Conservation (phyloP, 2,888 invertebrate genomes). For the Drosophila neonasuta region DNA sequence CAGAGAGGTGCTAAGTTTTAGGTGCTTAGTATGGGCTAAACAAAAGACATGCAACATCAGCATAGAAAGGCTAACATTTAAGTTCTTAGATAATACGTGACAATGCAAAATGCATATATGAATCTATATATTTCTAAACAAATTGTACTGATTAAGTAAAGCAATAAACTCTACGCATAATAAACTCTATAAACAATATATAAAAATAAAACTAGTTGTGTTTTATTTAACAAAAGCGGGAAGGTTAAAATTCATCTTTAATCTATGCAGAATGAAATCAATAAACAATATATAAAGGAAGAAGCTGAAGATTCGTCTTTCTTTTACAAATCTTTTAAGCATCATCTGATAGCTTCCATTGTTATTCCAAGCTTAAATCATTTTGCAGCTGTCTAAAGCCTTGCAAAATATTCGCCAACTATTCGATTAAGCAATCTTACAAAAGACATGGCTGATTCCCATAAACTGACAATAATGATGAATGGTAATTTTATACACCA, state of each 20-base stretch:
- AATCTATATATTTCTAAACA: slow-evolving; percentile 67
- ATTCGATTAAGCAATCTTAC: background rate
- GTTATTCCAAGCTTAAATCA: background rate
- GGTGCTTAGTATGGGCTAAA: slow-evolving; percentile 47
- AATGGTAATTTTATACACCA: slow-evolving; percentile 5
- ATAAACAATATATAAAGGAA: too few relatives aligned
- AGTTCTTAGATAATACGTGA: slow-evolving; percentile 39
- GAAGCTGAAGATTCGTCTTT: too few relatives aligned
- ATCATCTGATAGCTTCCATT: background rate
- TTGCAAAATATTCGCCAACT: background rate
- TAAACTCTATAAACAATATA: slow-evolving; percentile 62
- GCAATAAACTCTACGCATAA: slow-evolving; percentile 69
- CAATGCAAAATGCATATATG: slow-evolving; percentile 35
- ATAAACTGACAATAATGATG: background rate
- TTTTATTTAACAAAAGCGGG: background rate
- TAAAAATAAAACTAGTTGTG: slow-evolving; percentile 5
- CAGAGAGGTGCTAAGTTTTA: slow-evolving; percentile 66
- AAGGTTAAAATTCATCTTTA: too few relatives aligned
- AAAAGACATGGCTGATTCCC: background rate
- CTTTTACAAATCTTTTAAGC: background rate
- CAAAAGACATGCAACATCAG: slow-evolving; percentile 30
- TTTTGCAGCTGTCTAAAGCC: background rate
- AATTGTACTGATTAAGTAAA: slow-evolving; percentile 81
- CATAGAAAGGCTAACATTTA: slow-evolving; percentile 40
- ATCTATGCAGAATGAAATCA: background rate